Evolutionary conservation across 2,113 vertebrate genomes (phyloP).

Genomic region (Amia ocellicauda): DNA sequence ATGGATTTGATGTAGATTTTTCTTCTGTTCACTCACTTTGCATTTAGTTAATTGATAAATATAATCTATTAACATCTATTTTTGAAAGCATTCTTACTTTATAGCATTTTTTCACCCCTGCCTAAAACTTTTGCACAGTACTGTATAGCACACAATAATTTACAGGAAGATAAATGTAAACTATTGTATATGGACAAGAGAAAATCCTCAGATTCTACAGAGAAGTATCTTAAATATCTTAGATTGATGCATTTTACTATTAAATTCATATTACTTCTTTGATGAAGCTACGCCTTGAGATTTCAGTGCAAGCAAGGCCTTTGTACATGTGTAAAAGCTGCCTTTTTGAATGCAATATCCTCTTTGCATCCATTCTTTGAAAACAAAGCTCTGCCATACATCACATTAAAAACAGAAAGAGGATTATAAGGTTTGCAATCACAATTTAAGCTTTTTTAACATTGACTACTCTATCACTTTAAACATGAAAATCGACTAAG

Average conservation of each 20-base stretch:
- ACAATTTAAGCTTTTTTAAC: slow-evolving; percentile 3
- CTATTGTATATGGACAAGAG: no score
- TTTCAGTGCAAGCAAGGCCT: not conserved
- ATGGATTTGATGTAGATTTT: no score
- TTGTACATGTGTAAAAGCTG: not conserved
- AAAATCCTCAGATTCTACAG: no score
- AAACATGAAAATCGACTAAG: not conserved
- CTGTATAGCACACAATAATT: no score
- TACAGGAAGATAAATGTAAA: no score
- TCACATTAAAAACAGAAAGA: not conserved
- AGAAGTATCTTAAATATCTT: slow-evolving; percentile 7
- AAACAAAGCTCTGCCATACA: not conserved
- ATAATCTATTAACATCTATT: no score
- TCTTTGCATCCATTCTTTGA: not conserved
- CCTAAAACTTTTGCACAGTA: no score
- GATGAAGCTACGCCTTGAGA: not conserved
- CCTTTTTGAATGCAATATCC: slow-evolving; percentile 6
- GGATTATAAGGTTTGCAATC: slow-evolving; percentile 5
- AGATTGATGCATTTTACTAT: not conserved
- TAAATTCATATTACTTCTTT: not conserved
- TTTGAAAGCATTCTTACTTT: no score
- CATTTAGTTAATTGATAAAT: no score
- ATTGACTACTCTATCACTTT: not conserved
- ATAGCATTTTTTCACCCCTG: no score
- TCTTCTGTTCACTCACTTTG: no score